Evolutionary conservation across 2,888 invertebrate genomes (phyloP).

Genomic region (Nemoura dubitans): DNA sequence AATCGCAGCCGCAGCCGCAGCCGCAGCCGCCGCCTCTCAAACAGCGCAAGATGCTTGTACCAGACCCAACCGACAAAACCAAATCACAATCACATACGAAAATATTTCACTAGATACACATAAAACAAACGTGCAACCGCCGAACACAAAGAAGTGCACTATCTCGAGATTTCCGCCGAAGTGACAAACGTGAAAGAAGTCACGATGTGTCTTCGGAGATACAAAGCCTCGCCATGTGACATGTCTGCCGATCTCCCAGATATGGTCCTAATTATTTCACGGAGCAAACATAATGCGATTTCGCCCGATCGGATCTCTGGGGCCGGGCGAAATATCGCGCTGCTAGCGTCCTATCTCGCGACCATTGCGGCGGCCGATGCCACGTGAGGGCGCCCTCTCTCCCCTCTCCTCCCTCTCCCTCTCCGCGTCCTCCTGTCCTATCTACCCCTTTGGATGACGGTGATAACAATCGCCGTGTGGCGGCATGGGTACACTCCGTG

Average conservation of each 20-base stretch:
- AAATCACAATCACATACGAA: too few relatives aligned
- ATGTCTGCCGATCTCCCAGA: not conserved
- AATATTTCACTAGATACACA: not conserved
- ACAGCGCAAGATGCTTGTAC: not conserved
- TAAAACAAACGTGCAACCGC: not conserved
- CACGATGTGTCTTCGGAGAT: not conserved
- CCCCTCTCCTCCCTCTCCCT: not conserved
- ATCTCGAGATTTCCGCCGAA: not conserved
- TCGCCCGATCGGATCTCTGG: not conserved
- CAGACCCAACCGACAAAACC: not conserved
- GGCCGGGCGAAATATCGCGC: not conserved
- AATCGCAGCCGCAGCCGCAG: too few relatives aligned
- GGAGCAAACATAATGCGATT: not conserved
- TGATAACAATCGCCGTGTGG: not conserved
- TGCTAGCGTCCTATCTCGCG: not conserved
- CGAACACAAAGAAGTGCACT: not conserved
- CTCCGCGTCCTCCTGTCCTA: not conserved
- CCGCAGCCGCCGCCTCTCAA: not conserved
- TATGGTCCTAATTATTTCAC: constrained; percentile 7
- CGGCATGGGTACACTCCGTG: too few relatives aligned
- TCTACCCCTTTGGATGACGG: not conserved
- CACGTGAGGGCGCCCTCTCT: not conserved
- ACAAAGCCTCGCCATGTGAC: not conserved
- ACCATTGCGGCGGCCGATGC: not conserved
- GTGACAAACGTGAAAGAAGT: not conserved